phyloP scores from a whole-genome alignment of 2,113 vertebrate genomes.

The Neolamprologus brichardi region DNA sequence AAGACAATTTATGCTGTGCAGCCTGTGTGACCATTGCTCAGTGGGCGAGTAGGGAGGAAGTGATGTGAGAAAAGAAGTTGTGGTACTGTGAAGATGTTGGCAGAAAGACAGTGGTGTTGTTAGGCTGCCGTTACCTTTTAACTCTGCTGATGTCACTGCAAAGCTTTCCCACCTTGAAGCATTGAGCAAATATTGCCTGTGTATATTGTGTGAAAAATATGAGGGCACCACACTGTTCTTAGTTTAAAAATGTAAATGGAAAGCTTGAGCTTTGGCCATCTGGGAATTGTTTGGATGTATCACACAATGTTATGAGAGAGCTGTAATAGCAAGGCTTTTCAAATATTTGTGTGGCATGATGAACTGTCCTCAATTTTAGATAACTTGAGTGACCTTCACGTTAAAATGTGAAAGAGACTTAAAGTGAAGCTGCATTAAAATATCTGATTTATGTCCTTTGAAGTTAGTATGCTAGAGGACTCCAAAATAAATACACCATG shows the following conservation, averaged over 20 bases:
- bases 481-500: not conserved
- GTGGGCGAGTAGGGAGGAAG: slow-evolving; percentile 21
- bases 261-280: not conserved
- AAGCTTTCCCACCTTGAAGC: not conserved
- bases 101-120: not conserved
- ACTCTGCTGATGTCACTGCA: not conserved
- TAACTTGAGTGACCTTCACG: not conserved
- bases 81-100: not conserved
- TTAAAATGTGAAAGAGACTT: not conserved
- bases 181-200: not conserved
- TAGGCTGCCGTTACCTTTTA: not conserved
- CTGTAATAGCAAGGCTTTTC: not conserved
- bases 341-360: not conserved
- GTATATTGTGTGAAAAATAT: not conserved
- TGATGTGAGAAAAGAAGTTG: slow-evolving; percentile 22
- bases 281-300: not conserved
- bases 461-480: not conserved
- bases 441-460: not conserved
- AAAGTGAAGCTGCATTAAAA: not conserved
- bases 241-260: not conserved
- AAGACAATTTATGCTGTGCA: slow-evolving; percentile 61
- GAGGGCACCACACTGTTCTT: not conserved
- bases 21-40: slow-evolving; percentile 51
- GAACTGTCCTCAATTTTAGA: not conserved
- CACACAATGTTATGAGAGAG: not conserved